Conservation (phyloP, 30 jellyfish, hydroid and myxozoan genomes). For the Nemopilema nomurai region DNA sequence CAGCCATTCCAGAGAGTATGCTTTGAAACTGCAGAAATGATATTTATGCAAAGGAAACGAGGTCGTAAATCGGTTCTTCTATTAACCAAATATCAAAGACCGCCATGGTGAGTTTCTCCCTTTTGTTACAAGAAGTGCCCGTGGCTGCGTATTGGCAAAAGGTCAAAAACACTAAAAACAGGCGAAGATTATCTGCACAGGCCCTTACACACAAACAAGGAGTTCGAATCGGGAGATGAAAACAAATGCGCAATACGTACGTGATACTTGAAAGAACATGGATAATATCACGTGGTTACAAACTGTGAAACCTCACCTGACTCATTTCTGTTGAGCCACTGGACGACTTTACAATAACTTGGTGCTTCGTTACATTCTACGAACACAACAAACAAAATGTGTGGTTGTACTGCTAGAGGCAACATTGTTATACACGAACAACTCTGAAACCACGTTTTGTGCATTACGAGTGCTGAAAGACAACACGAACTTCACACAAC, state of each 20-base stretch:
- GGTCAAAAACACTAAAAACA: no score
- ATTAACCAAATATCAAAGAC: no score
- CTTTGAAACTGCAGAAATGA: no score
- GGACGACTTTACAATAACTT: conserved; percentile 28
- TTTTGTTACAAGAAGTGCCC: no score
- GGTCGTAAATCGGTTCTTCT: no score
- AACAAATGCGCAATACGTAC: not conserved
- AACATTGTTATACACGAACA: not conserved
- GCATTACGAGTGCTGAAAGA: no score
- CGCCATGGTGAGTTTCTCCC: no score
- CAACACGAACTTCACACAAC: no score
- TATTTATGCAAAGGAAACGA: no score
- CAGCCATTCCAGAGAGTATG: no score
- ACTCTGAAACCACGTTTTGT: not conserved
- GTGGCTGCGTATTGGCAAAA: no score
- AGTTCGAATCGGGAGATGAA: not conserved
- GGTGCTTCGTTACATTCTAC: conserved; percentile 38
- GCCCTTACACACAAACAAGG: not conserved
- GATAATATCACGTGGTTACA: not conserved
- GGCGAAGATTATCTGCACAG: not conserved
- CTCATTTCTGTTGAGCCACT: conserved; percentile 8
- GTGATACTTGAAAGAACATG: not conserved
- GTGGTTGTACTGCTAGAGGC: not conserved
- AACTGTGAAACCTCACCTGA: conserved; percentile 13
- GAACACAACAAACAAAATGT: not conserved